phyloP scores from a whole-genome alignment of 2,888 invertebrate species.

The Nomada fabriciana region DNA sequence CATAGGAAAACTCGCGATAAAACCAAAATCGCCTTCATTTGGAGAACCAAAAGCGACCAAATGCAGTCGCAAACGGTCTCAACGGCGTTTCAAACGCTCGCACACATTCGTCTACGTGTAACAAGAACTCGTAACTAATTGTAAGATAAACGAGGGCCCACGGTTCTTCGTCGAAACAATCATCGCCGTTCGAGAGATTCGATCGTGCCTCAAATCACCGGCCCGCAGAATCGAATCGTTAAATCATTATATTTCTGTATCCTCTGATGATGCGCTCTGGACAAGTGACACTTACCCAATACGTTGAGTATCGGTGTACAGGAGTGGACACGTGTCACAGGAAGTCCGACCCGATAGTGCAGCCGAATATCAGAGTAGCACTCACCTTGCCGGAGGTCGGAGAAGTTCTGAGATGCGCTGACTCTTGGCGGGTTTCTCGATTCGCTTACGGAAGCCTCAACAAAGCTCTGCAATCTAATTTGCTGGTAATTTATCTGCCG shows the following conservation, averaged over 20 bases:
- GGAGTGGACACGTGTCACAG: conserved; percentile 38
- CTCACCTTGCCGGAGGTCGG: conserved; percentile 74
- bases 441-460: conserved; percentile 82
- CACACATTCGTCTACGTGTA: background rate
- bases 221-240: conserved; percentile 14
- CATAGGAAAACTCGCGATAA: background rate
- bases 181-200: background rate
- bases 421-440: conserved; percentile 81
- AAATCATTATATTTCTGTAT: too few relatives aligned
- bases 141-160: background rate
- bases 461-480: conserved; percentile 79
- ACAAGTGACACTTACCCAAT: conserved; percentile 38
- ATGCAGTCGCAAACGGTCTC: too few relatives aligned
- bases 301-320: background rate
- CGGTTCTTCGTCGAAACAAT: background rate
- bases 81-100: too few relatives aligned
- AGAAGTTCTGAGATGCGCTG: conserved; percentile 75
- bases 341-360: conserved; percentile 13
- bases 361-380: conserved; percentile 46
- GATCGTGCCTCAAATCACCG: background rate
- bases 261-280: background rate
- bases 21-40: background rate
- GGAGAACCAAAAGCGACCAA: background rate
- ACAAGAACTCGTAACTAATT: too few relatives aligned
- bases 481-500: conserved; percentile 71